Evolutionary conservation across 2,888 invertebrate genomes (phyloP).

Genomic region (Clanis bilineata): DNA sequence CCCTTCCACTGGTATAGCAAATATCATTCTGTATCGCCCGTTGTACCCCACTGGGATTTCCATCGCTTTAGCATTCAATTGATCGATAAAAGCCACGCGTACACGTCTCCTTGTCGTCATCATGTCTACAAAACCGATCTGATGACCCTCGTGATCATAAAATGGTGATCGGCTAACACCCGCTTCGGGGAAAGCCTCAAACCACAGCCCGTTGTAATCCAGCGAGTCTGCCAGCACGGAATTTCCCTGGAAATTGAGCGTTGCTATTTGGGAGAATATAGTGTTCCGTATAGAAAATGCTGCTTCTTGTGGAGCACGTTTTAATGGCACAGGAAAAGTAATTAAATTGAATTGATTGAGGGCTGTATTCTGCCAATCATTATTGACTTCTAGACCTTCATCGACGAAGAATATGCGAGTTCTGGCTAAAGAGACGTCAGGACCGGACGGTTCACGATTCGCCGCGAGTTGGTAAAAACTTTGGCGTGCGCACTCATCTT

Average conservation of each 20-base stretch:
- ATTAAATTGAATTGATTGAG: conserved; percentile 24
- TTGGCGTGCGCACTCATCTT: conserved; percentile 29
- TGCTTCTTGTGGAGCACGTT: conserved; percentile 19
- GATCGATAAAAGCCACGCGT: conserved; percentile 22
- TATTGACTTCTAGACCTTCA: conserved; percentile 26
- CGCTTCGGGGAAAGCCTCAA: conserved; percentile 30
- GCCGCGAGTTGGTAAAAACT: conserved; percentile 29
- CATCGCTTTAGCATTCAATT: conserved; percentile 21
- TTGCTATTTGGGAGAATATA: conserved; percentile 23
- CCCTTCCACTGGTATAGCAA: conserved; percentile 18
- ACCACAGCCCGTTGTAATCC: conserved; percentile 36
- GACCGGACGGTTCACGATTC: conserved; percentile 15
- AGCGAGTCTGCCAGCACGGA: conserved; percentile 35
- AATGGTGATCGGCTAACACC: conserved; percentile 30
- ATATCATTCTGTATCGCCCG: conserved; percentile 29
- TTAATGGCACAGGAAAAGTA: conserved; percentile 26
- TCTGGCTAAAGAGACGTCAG: conserved; percentile 27
- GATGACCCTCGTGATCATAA: conserved; percentile 26
- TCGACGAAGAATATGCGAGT: conserved; percentile 33
- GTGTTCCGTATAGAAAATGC: conserved; percentile 21
- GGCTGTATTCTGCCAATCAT: conserved; percentile 30
- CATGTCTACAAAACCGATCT: conserved; percentile 32
- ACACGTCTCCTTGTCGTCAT: conserved; percentile 30
- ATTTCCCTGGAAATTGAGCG: conserved; percentile 30
- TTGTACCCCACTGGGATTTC: conserved; percentile 32